These are phyloP conservation scores for Parus major DNA, from an alignment of 2,113 vertebrate species.

Conservation along the genomic window DNA sequence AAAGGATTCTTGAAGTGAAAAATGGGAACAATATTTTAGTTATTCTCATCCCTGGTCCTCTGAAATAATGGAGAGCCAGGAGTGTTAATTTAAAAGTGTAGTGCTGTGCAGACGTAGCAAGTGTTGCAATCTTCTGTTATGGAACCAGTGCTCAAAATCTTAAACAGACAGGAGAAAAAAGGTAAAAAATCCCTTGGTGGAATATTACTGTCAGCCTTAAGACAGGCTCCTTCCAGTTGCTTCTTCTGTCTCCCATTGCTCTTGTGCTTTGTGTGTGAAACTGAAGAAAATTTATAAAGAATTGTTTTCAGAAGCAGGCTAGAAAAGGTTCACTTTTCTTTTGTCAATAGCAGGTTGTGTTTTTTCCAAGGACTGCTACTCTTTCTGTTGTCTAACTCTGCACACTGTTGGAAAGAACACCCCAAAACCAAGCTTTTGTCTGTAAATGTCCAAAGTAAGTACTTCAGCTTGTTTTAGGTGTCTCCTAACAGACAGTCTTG, in stretches of 20 bases:
- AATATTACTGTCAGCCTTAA: background rate
- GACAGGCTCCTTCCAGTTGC: background rate
- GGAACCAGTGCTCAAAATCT: background rate
- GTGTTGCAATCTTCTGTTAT: background rate
- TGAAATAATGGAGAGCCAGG: background rate
- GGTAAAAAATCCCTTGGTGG: background rate
- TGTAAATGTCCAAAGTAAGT: background rate
- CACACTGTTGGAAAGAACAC: background rate
- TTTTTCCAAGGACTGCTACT: background rate
- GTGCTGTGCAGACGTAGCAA: background rate
- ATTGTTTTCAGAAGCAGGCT: background rate
- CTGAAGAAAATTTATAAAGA: background rate
- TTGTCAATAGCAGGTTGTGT: background rate
- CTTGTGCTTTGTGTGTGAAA: background rate
- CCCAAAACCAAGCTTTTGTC: background rate
- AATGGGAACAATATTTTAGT: background rate
- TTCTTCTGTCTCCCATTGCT: background rate
- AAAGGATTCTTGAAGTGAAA: background rate
- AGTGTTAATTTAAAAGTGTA: background rate
- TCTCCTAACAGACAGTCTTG: background rate
- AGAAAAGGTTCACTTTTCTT: background rate
- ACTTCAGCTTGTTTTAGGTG: background rate
- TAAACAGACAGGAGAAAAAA: background rate
- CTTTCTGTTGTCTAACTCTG: background rate
- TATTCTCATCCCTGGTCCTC: background rate